These are phyloP conservation scores for Cotesia congregata DNA, from an alignment of 2,888 invertebrate species.

Conservation along the genomic window DNA sequence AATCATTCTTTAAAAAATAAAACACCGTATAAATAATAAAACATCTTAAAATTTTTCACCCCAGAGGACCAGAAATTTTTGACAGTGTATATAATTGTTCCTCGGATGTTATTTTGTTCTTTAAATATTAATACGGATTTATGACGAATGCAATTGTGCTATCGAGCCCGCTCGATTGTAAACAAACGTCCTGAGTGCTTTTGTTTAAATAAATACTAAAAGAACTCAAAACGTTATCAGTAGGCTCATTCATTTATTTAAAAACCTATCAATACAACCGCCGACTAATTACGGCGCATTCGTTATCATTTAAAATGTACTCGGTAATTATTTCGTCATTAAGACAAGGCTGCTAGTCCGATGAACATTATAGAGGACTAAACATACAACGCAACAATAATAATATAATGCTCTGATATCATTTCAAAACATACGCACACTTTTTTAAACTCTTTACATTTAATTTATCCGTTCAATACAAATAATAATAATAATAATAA, in stretches of 20 bases:
- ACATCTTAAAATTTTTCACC: no score
- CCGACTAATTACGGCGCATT: conserved; percentile 42
- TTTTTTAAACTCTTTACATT: not conserved
- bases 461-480: not conserved
- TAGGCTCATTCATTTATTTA: conserved; percentile 35
- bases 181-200: conserved; percentile 30
- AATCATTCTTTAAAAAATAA: no score
- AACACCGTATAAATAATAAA: no score
- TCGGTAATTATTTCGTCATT: conserved; percentile 44
- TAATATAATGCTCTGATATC: not conserved
- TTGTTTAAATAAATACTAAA: conserved; percentile 18
- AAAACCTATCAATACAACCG: conserved; percentile 33
- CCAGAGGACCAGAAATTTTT: no score
- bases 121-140: conserved; percentile 34
- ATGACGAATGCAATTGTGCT: conserved; percentile 9
- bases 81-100: conserved; percentile 18
- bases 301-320: conserved; percentile 39
- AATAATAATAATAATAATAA: not conserved
- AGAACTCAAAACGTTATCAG: conserved; percentile 27
- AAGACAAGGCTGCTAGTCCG: conserved; percentile 65
- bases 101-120: conserved; percentile 43
- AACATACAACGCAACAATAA: conserved; percentile 48
- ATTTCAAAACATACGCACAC: not conserved
- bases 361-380: conserved; percentile 64
- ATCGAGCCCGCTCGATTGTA: conserved; percentile 32